phyloP scores from a whole-genome alignment of 2,888 invertebrate species.

The Agonum fuliginosum region DNA sequence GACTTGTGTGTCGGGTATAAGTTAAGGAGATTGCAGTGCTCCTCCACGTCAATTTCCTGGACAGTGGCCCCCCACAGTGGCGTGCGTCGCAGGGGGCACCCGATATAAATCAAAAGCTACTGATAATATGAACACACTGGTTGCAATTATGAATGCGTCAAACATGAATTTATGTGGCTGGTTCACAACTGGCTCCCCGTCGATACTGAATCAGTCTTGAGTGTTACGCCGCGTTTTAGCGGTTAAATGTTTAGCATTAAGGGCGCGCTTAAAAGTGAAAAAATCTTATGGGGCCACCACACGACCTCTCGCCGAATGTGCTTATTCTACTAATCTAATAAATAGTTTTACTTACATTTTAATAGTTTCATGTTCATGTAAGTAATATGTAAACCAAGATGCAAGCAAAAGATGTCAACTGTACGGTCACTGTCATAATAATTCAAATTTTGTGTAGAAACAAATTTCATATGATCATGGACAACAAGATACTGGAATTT shows the following conservation, averaged over 20 bases:
- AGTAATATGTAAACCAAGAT: no score
- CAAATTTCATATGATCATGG: no score
- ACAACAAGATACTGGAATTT: no score
- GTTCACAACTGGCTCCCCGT: conserved; percentile 64
- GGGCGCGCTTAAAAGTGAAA: no score
- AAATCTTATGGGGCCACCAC: no score
- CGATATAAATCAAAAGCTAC: conserved; percentile 71
- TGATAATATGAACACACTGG: conserved; percentile 70
- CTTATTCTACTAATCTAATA: no score
- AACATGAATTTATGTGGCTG: conserved; percentile 71
- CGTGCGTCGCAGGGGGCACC: conserved; percentile 68
- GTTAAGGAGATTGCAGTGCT: background rate
- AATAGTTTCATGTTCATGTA: no score
- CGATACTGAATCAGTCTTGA: conserved; percentile 61
- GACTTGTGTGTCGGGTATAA: conserved; percentile 3
- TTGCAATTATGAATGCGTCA: conserved; percentile 72
- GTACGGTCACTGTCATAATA: no score
- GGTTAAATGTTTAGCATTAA: conserved; percentile 12
- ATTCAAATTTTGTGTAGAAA: no score
- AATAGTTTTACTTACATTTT: no score
- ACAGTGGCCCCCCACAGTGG: conserved; percentile 67
- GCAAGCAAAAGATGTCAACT: no score
- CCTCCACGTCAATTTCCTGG: conserved; percentile 58
- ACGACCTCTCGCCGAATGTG: no score
- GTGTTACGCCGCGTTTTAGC: conserved; percentile 51